Evolutionary conservation across 2,888 invertebrate species (phyloP), one percentile per base, ranked within the genome.

Genomic region (Cheilosia scutellata): DNA sequence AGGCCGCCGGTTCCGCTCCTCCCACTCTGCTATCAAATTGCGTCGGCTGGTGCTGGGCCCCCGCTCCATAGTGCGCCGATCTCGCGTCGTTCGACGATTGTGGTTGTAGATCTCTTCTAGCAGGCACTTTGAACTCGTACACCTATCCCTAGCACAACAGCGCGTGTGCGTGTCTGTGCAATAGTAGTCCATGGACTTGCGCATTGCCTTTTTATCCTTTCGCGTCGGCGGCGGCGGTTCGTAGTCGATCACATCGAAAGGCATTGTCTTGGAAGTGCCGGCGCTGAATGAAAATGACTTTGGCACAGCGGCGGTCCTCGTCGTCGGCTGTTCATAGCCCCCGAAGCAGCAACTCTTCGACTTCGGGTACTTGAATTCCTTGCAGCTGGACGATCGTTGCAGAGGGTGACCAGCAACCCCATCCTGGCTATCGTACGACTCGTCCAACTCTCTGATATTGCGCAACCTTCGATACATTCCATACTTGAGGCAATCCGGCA

Each of bases 271-370:
- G 5, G 88, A 88, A 4, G 89, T 88, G 37, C 87, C 88, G 87
- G 91, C 91, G 88, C 92, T 92, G 47, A 92, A 92, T 9, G 92
- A 92, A 87, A 92, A 92, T 5, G 92, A 92, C 82, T 93, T 93
- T 75, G 92, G 92, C 88, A 92, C 91, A 37, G 90, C 89, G 11
- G 90, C 62, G 13, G 90, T 89, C 57, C 91, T 92, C 83, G 91
- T 92, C 83, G 91, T 90, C 16, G 91, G 76, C 71, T 89, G 89
- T 5, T 90, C 90, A 42, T 91, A 90, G 40, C 91, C 90, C 75
- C 91, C 91, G 82, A 92, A 92, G 83, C 91, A 92, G 84, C 92
- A 93, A 80, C 92, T 92, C 86, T 91, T 91, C 2, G 92, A 92
- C 70, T 92, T 92, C 16, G 92, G 92, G 82, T 92, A 92, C 70